A percentile compares a stretch with the other conserved stretches of the same genome.
Evolutionary conservation across 2,888 invertebrate genomes (phyloP).

Genomic region (Agrotis segetum): DNA sequence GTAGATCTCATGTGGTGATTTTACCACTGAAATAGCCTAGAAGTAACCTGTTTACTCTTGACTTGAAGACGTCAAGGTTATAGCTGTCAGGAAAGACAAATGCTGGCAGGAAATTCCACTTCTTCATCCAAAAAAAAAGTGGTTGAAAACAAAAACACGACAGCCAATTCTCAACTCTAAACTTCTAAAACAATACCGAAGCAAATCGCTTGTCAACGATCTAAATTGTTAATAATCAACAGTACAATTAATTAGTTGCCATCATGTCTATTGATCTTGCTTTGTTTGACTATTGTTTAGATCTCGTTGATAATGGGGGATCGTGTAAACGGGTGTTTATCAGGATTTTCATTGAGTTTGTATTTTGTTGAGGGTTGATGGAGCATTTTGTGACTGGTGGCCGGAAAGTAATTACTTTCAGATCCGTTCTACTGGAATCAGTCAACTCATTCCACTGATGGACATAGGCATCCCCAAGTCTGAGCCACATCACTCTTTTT

Average conservation of each 20-base stretch:
- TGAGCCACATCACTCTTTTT: no score
- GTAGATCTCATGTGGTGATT: no score
- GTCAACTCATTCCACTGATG: no score
- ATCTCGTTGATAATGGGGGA: constrained; percentile 30
- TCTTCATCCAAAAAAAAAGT: no score
- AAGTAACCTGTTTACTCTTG: no score
- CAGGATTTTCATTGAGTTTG: background rate
- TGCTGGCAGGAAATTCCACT: no score
- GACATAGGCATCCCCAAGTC: no score
- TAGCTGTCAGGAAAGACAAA: no score
- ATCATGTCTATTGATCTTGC: constrained; percentile 34
- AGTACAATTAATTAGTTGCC: constrained; percentile 43
- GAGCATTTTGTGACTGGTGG: background rate
- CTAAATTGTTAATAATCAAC: constrained; percentile 49
- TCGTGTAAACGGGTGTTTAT: constrained; percentile 16
- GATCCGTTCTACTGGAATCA: no score
- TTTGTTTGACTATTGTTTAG: constrained; percentile 37
- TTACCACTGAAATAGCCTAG: no score
- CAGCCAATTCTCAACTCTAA: background rate
- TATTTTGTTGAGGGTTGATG: background rate
- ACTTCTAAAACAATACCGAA: background rate
- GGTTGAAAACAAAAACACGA: no score
- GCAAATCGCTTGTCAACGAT: constrained; percentile 8
- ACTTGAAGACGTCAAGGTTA: no score
- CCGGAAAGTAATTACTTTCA: background rate